These are phyloP conservation scores for Medauroidea extradentata DNA, from an alignment of 1,140 invertebrate species.

Conservation along the genomic window DNA sequence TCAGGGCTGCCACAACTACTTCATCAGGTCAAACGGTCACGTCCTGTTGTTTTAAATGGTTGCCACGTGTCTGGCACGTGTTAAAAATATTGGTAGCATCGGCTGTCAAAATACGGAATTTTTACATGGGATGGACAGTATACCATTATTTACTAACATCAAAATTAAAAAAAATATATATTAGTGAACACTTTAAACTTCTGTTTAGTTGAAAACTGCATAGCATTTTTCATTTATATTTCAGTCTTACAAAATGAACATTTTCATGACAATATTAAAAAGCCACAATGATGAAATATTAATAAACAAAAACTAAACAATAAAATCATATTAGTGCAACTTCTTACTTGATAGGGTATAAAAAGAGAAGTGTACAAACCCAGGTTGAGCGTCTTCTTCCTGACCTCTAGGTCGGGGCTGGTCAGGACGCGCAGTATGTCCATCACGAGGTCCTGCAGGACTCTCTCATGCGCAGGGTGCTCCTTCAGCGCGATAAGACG, in stretches of 20 bases:
- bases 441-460: conserved; percentile 97
- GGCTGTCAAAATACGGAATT: too few relatives aligned
- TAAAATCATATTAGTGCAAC: neutral
- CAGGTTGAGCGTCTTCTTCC: conserved; percentile 80
- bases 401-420: conserved; percentile 91
- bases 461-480: conserved; percentile 81
- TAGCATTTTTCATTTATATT: neutral
- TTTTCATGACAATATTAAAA: neutral
- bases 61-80: too few relatives aligned
- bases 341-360: neutral
- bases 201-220: neutral
- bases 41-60: too few relatives aligned
- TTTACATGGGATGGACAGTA: too few relatives aligned
- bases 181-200: too few relatives aligned
- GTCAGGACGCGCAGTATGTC: conserved; percentile 93
- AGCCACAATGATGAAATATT: neutral
- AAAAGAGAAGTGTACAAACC: conserved; percentile 36
- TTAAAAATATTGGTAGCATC: too few relatives aligned
- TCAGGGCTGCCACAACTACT: too few relatives aligned
- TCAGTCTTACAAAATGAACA: neutral
- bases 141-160: too few relatives aligned
- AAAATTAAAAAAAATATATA: too few relatives aligned
- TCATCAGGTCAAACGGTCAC: too few relatives aligned
- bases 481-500: conserved; percentile 86
- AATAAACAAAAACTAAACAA: too few relatives aligned